Evolutionary conservation across 2,797 vertebrate species (phyloP), one percentile per base, ranked within the genome.

Genomic region (Catharus ustulatus): DNA sequence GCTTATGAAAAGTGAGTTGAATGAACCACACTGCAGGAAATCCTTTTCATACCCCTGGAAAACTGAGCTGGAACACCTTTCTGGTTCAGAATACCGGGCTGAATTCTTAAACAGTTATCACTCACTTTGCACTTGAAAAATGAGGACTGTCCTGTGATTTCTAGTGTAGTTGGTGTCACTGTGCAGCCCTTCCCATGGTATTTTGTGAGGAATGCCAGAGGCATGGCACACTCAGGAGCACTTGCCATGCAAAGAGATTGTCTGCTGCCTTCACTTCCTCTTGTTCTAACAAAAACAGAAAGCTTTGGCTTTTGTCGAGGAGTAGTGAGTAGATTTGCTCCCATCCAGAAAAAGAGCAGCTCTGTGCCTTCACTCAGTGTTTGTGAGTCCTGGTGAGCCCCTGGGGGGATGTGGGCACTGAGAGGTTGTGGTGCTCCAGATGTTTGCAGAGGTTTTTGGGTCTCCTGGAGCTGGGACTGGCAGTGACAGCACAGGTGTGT

Each of bases 41-140:
- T 94, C 95, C 95, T 94, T 96, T 94, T 91, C 95, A 88, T 92
- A 84, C 87, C 83, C 63, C 73, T 93, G 94, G 89, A 96, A 95
- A 94, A 91, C 66, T 10, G 68, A 90, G 73, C 91, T 90, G 89
- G 92, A 92, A 82, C 91, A 88, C 79, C 91, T 89, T 88, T 86
- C 84, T 92, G 79, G 21, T 84, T 83, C 63, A 68, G 7, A 1
- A 1, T 76, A 38, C 0, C 0, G 62, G 67, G 45, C 79, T 73
- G 89, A 95, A 94, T 94, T 93, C 87, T 93, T 55, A 34, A 59
- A 69, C 27, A 90, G 63, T 96, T 97, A 91, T 90, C 94, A 95
- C 94, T 96, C 92, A 95, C 91, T 97, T 96, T 85, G 82, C 89
- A 91, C 95, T 86, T 85, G 73, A 94, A 49, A 91, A 93, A 96